A percentile compares a stretch with the other conserved stretches of the same genome.
Conservation (phyloP, 2,888 invertebrate genomes). For the Taenaris catops region DNA sequence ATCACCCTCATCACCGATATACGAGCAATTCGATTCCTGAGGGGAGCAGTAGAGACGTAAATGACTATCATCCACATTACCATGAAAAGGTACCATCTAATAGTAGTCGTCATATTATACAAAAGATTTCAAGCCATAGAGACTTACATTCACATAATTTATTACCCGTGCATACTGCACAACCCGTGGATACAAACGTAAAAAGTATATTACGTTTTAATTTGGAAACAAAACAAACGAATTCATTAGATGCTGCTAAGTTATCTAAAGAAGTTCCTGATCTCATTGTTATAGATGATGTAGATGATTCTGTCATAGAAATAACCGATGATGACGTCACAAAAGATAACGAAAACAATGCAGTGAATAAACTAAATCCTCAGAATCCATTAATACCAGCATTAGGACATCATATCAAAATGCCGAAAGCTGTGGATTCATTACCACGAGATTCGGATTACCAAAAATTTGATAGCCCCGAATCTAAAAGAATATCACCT, state of each 20-base stretch:
- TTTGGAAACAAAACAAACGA: conserved; percentile 82
- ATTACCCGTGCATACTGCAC: conserved; percentile 51
- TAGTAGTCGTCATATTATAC: conserved; percentile 56
- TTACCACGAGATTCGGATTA: conserved; percentile 75
- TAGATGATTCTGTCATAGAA: conserved; percentile 69
- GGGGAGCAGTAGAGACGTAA: conserved; percentile 42
- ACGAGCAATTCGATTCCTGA: conserved; percentile 47
- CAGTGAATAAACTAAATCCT: conserved; percentile 28
- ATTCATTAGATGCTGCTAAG: conserved; percentile 73
- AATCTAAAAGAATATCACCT: conserved; percentile 55
- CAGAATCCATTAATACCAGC: conserved; percentile 34
- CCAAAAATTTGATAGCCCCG: conserved; percentile 43
- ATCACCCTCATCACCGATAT: conserved; percentile 50
- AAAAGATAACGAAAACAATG: conserved; percentile 51
- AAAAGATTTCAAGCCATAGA: conserved; percentile 60
- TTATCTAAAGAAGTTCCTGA: conserved; percentile 65
- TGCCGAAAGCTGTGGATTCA: conserved; percentile 85
- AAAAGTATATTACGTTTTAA: conserved; percentile 85
- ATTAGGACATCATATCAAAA: conserved; percentile 77
- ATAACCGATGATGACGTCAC: conserved; percentile 67
- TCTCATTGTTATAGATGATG: conserved; percentile 71
- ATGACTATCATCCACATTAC: conserved; percentile 53
- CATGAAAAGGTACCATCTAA: conserved; percentile 48
- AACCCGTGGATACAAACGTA: conserved; percentile 85
- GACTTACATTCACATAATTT: conserved; percentile 50